Percentiles rank a stretch among this genome's conserved stretches.
phyloP scores from a whole-genome alignment of 2,113 vertebrate species.

The Anarhynchus alexandrinus region DNA sequence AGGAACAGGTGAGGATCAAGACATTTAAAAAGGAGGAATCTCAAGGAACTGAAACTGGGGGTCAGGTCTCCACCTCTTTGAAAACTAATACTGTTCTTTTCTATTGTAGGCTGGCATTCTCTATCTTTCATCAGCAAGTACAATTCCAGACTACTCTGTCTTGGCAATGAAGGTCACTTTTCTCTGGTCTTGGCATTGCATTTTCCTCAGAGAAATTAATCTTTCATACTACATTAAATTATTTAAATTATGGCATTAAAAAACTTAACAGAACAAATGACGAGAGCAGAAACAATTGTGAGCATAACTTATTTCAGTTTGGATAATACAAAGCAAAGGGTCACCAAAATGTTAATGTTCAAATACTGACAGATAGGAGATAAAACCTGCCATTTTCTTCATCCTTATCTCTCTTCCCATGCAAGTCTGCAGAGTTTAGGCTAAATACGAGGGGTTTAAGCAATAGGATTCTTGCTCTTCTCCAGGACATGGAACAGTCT shows the following conservation, averaged over 20 bases:
- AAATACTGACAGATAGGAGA: neutral
- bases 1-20: neutral
- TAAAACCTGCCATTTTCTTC: neutral
- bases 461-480: neutral
- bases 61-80: neutral
- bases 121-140: neutral
- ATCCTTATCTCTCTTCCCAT: neutral
- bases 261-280: constrained; percentile 67
- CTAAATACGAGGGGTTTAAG: neutral
- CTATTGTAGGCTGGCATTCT: neutral
- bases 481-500: neutral
- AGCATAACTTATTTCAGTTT: neutral
- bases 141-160: neutral
- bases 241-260: constrained; percentile 76
- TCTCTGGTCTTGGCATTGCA: neutral
- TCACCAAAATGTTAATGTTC: neutral
- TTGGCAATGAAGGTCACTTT: neutral
- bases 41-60: neutral
- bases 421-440: neutral
- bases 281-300: constrained; percentile 21
- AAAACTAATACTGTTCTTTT: neutral
- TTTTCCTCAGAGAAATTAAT: constrained; percentile 73
- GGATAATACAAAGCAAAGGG: neutral
- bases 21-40: neutral
- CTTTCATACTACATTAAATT: constrained; percentile 57